Conservation (phyloP, 2,113 vertebrate species). For the Petroica traversi region DNA sequence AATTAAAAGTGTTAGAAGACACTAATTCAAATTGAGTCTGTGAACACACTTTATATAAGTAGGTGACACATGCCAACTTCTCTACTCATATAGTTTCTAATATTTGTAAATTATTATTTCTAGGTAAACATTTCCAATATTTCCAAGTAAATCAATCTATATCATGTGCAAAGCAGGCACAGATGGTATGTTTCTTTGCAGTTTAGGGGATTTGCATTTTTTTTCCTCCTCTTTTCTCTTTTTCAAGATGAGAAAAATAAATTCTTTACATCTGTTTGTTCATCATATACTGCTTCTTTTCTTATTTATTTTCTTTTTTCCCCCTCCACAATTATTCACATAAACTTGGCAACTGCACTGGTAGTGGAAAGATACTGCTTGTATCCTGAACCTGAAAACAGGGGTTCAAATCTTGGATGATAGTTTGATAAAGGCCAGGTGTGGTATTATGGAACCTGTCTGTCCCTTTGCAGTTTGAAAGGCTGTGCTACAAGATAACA, state of each 20-base stretch:
- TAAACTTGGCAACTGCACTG: not conserved
- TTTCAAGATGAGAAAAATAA: not conserved
- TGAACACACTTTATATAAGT: not conserved
- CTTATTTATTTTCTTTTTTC: not conserved
- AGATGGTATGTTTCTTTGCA: not conserved
- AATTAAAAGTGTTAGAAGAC: not conserved
- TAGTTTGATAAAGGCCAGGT: not conserved
- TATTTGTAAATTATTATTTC: constrained; percentile 23
- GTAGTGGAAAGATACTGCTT: not conserved
- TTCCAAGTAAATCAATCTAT: constrained; percentile 35
- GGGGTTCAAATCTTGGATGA: not conserved
- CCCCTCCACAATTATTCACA: not conserved
- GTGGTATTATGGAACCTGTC: not conserved
- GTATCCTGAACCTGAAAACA: not conserved
- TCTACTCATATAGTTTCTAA: not conserved
- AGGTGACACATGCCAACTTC: not conserved
- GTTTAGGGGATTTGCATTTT: not conserved
- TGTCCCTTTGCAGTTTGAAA: not conserved
- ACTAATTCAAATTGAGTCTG: not conserved
- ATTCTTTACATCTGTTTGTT: not conserved
- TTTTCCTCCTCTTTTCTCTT: not conserved
- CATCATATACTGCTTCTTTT: not conserved
- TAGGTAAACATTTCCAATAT: constrained; percentile 25
- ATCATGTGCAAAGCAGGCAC: not conserved
- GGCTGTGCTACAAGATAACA: not conserved